Conservation (phyloP, 2,113 vertebrate genomes). For the Colossoma macropomum region DNA sequence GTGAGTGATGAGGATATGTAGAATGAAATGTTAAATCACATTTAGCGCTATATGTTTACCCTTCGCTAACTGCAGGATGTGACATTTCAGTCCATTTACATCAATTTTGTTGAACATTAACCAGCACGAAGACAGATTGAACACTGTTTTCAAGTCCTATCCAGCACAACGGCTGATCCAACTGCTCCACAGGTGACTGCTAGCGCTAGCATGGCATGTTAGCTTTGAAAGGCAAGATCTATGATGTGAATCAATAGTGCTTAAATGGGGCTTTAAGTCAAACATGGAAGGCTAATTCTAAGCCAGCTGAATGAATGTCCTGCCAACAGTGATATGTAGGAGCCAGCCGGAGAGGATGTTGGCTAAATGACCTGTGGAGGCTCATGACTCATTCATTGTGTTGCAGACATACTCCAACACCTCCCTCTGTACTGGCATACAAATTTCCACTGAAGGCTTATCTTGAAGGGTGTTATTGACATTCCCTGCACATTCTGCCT, state of each 20-base stretch:
- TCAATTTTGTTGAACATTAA: neutral
- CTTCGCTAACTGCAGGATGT: neutral
- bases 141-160: neutral
- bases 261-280: neutral
- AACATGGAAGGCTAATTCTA: neutral
- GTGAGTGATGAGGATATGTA: neutral
- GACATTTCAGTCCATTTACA: neutral
- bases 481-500: conserved; percentile 12
- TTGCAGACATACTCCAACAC: conserved; percentile 41
- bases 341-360: conserved; percentile 43
- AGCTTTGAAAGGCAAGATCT: conserved; percentile 3
- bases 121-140: neutral
- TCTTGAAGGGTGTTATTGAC: conserved; percentile 15
- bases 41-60: neutral
- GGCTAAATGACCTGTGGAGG: conserved; percentile 40
- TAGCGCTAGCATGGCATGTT: neutral
- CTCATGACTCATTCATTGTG: conserved; percentile 65
- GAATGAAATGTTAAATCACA: neutral
- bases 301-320: conserved; percentile 13
- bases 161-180: neutral
- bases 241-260: neutral
- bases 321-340: conserved; percentile 53
- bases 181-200: neutral
- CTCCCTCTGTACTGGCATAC: conserved; percentile 36
- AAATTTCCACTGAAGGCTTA: neutral